Evolutionary conservation across 2,113 vertebrate genomes (phyloP).

Genomic region (Cygnus buccinator): DNA sequence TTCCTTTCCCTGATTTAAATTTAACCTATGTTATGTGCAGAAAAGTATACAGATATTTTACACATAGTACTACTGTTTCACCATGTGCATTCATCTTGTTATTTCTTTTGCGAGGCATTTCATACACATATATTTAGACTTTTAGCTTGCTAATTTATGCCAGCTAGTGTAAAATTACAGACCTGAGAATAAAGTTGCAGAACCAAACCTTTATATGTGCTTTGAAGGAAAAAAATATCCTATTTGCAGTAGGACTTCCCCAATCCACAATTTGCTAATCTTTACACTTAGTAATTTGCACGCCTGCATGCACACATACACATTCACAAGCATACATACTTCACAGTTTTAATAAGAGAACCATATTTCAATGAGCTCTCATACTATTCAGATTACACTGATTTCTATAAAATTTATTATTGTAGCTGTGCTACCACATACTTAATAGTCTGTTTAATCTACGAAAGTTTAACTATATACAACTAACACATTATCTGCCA

Average conservation of each 20-base stretch:
- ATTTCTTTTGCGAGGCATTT: constrained; percentile 55
- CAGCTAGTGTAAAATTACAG: constrained; percentile 69
- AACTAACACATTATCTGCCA: constrained; percentile 24
- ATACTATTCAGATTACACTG: neutral
- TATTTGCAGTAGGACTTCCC: neutral
- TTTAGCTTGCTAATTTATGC: constrained; percentile 68
- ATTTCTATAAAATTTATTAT: neutral
- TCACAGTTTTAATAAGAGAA: constrained; percentile 3
- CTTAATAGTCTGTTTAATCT: constrained; percentile 10
- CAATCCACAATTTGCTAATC: constrained; percentile 50
- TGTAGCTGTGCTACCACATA: neutral
- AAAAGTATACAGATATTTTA: constrained; percentile 31
- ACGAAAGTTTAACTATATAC: constrained; percentile 10
- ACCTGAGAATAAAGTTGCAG: constrained; percentile 50
- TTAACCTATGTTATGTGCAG: neutral
- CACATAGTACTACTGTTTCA: constrained; percentile 23
- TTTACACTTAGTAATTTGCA: constrained; percentile 27
- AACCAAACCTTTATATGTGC: constrained; percentile 58
- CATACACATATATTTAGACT: constrained; percentile 64
- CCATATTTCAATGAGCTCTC: neutral
- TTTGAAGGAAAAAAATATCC: constrained; percentile 4
- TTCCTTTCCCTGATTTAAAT: neutral
- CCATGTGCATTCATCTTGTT: constrained; percentile 36
- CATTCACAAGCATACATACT: neutral
- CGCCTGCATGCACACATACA: neutral